Conservation (phyloP, 2,888 invertebrate species). For the Torymus tubicola region DNA sequence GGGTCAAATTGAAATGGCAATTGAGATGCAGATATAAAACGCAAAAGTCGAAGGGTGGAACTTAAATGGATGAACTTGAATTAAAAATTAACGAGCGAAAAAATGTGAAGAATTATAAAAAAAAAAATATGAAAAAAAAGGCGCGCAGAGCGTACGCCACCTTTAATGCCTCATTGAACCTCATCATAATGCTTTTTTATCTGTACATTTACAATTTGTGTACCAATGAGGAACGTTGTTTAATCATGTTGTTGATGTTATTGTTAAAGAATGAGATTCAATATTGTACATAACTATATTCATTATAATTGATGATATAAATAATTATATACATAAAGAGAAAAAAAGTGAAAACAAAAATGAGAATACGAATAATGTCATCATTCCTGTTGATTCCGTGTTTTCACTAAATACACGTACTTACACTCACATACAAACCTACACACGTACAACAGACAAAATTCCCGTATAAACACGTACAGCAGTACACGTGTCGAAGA, state of each 20-base stretch:
- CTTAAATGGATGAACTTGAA: background rate
- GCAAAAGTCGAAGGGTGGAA: constrained; percentile 29
- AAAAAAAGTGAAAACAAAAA: constrained; percentile 49
- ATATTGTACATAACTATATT: constrained; percentile 87
- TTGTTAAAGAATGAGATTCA: constrained; percentile 86
- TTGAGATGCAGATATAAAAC: constrained; percentile 52
- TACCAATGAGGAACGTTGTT: constrained; percentile 77
- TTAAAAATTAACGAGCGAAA: constrained; percentile 47
- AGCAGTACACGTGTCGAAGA: constrained; percentile 7
- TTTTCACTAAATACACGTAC: background rate
- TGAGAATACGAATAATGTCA: constrained; percentile 40
- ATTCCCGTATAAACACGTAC: background rate
- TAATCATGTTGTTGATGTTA: constrained; percentile 87
- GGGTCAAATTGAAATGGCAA: constrained; percentile 18
- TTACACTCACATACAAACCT: background rate
- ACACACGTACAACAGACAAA: background rate
- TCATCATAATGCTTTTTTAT: constrained; percentile 77
- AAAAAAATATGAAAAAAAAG: constrained; percentile 53
- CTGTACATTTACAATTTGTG: constrained; percentile 77
- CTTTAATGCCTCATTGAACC: constrained; percentile 76
- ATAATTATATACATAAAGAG: constrained; percentile 76
- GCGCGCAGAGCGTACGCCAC: constrained; percentile 74
- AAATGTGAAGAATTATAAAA: constrained; percentile 61
- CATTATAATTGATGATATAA: constrained; percentile 82
- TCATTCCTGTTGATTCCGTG: constrained; percentile 35